phyloP scores from a whole-genome alignment of 1,140 invertebrate genomes.

The Pseudomyrmex sp. region DNA sequence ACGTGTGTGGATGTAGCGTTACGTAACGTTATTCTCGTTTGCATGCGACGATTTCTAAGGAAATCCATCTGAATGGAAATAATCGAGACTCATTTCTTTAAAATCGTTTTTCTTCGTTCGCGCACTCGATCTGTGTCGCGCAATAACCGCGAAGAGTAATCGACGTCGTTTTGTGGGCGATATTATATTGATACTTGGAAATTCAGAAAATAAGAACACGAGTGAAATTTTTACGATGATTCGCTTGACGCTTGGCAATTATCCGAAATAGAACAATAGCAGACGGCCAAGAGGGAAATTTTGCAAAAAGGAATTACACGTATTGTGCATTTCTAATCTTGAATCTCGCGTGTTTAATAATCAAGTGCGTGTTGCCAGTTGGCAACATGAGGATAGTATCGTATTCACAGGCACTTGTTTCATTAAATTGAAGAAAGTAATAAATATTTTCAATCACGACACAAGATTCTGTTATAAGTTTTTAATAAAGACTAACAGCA shows the following conservation, averaged over 20 bases:
- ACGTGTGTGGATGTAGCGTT: slow-evolving; percentile 11
- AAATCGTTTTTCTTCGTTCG: slow-evolving; percentile 7
- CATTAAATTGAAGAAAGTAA: not conserved
- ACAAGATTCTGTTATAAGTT: not conserved
- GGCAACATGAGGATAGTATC: not conserved
- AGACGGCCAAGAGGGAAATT: not conserved
- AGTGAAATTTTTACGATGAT: slow-evolving; percentile 13
- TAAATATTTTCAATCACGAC: not conserved
- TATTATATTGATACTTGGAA: not conserved
- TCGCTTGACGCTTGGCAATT: not conserved
- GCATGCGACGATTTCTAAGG: not conserved
- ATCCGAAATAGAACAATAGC: not conserved
- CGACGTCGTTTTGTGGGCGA: not conserved
- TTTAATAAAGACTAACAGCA: not conserved
- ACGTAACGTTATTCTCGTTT: slow-evolving; percentile 23
- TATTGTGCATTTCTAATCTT: slow-evolving; percentile 26
- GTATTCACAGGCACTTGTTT: slow-evolving; percentile 6
- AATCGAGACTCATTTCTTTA: not conserved
- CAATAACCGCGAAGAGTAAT: not conserved
- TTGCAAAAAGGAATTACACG: not conserved
- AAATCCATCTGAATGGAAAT: slow-evolving; percentile 25
- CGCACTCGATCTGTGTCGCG: not conserved
- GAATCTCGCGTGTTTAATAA: slow-evolving; percentile 22
- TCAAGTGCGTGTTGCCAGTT: slow-evolving; percentile 38
- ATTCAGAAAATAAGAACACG: not conserved